These are phyloP conservation scores for Galbula dea DNA, from an alignment of 2,113 vertebrate species.

Conservation along the genomic window DNA sequence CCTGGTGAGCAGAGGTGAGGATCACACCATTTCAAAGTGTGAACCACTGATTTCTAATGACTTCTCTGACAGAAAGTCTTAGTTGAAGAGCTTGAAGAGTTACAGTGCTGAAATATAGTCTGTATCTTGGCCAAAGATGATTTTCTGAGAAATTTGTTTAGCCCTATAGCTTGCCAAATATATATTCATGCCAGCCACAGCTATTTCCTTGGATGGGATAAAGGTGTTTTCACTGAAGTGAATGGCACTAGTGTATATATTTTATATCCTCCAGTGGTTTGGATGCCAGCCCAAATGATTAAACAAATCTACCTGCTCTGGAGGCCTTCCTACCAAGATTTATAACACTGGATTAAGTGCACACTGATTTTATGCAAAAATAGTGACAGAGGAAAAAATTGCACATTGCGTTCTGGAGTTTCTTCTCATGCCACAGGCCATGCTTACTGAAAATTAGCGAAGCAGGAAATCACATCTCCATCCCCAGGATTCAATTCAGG, in stretches of 20 bases:
- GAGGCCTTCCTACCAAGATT: slow-evolving; percentile 30
- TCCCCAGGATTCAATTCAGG: slow-evolving; percentile 28
- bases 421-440: not conserved
- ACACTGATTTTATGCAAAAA: slow-evolving; percentile 57
- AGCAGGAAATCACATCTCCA: slow-evolving; percentile 28
- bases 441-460: not conserved
- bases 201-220: slow-evolving; percentile 60
- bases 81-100: slow-evolving; percentile 9
- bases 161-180: slow-evolving; percentile 49
- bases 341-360: slow-evolving; percentile 48
- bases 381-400: slow-evolving; percentile 26
- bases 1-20: not conserved
- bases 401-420: not conserved
- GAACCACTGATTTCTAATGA: not conserved
- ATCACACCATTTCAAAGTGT: not conserved
- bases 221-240: slow-evolving; percentile 49
- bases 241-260: slow-evolving; percentile 45
- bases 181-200: slow-evolving; percentile 56
- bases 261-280: slow-evolving; percentile 52
- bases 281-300: slow-evolving; percentile 54
- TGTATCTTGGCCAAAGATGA: slow-evolving; percentile 20
- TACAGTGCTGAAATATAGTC: slow-evolving; percentile 1
- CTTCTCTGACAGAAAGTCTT: not conserved
- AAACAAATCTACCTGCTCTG: slow-evolving; percentile 63
- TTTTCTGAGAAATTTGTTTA: slow-evolving; percentile 46